Base-by-base conservation (phyloP, 2,113 vertebrate genomes). In the Alligator sinensis region DNA sequence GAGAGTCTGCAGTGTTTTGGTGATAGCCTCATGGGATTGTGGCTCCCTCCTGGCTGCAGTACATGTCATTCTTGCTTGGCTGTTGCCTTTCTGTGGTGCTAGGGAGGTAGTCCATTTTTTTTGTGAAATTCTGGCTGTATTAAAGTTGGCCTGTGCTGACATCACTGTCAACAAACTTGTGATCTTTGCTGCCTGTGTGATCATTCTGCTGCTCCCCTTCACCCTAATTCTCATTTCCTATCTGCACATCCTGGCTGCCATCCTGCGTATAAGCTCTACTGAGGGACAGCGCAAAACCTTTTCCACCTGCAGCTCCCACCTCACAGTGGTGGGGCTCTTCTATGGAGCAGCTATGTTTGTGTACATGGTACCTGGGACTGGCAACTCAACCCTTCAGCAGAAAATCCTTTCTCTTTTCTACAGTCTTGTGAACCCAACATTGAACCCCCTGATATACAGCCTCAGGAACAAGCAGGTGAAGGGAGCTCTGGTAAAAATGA, bases 111-210 rank as follows among this genome's bases (percentile, higher is more conserved):
- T 81, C 24, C 92, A 95, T 77, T 93, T 96, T 86, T 97, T 94
- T 87, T 97, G 96, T 90, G 96, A 97, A 78, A 28, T 97, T 25
- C 92, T 96, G 38, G 95, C 95, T 30, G 19, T 97, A 30, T 91
- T 97, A 54, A 96, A 80, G 27, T 63, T 96, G 77, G 89, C 86
- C 66, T 97, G 94, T 28, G 78, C 94, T 11, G 93, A 97, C 74
- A 93, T 84, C 0, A 14, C 14, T 5, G 72, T 88, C 27, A 95
- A 93, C 70, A 62, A 93, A 47, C 3, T 82, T 0, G 86, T 94
- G 28, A 95, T 96, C 21, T 89, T 96, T 61, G 80, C 38, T 5
- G 92, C 89, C 2, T 96, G 15, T 0, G 30, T 95, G 25, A 88
- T 96, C 34, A 81, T 96, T 63, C 19, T 97, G 18, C 80, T 95